phyloP scores from a whole-genome alignment of 2,797 vertebrate genomes.

The Alexandromys oeconomus region DNA sequence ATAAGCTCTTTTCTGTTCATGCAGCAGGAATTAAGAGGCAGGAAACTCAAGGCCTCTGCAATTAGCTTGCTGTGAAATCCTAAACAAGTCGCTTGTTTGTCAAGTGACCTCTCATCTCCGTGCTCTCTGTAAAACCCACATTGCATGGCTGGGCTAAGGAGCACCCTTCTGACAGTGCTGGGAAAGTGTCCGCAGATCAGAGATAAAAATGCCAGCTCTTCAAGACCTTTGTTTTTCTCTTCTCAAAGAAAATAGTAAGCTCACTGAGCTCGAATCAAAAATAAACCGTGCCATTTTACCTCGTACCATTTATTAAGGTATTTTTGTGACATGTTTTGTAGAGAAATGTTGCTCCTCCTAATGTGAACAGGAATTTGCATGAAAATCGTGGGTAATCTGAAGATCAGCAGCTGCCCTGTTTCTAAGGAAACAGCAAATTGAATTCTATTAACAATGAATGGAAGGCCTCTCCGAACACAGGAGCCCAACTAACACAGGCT shows the following conservation, averaged over 20 bases:
- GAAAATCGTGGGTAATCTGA: conserved; percentile 56
- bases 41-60: conserved; percentile 73
- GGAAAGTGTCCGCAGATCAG: conserved; percentile 57
- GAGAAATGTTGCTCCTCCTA: conserved; percentile 14
- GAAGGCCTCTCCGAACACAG: neutral
- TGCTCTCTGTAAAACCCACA: conserved; percentile 52
- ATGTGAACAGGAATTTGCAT: conserved; percentile 38
- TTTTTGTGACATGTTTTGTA: conserved; percentile 34
- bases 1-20: conserved; percentile 73
- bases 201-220: conserved; percentile 21
- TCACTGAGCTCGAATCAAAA: neutral
- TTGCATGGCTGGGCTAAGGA: neutral
- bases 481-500: neutral
- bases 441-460: conserved; percentile 45
- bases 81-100: conserved; percentile 74
- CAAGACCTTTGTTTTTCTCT: conserved; percentile 13
- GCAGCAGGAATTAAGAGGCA: conserved; percentile 61
- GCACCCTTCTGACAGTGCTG: conserved; percentile 37
- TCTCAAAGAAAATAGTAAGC: conserved; percentile 50
- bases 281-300: conserved; percentile 35
- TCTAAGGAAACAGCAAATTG: conserved; percentile 56
- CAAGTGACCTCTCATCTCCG: conserved; percentile 62
- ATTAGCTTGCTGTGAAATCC: conserved; percentile 76
- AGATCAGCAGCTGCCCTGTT: conserved; percentile 50
- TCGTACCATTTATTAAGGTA: conserved; percentile 49